Percentiles rank a stretch among this genome's conserved stretches.
Conservation (phyloP, 2,888 invertebrate genomes). For the Macrophya annulata region DNA sequence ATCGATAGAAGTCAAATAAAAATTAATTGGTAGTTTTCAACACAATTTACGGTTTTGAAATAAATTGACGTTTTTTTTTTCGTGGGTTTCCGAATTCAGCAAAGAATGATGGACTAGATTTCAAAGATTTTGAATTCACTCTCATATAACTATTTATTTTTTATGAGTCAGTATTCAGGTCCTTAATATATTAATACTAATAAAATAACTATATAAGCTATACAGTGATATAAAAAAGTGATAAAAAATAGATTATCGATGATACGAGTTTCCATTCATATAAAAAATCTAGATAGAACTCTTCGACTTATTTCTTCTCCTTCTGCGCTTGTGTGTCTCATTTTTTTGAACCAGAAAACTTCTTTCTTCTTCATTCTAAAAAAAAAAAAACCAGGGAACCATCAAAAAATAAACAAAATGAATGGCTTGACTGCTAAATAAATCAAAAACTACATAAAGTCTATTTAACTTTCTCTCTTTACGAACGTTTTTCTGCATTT, state of each 20-base stretch:
- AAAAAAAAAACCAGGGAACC: background rate
- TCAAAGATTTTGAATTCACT: slow-evolving; percentile 21
- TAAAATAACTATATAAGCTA: slow-evolving; percentile 41
- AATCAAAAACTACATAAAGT: background rate
- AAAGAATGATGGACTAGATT: background rate
- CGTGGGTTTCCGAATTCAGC: background rate
- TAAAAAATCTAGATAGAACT: background rate
- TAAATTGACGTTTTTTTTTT: background rate
- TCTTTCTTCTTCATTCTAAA: background rate
- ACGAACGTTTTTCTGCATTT: background rate
- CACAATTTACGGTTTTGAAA: background rate
- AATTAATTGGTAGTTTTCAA: background rate
- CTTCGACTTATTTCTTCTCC: slow-evolving; percentile 25
- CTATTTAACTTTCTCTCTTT: background rate
- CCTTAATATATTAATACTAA: slow-evolving; percentile 39
- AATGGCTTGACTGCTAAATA: background rate
- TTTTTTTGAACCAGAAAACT: background rate
- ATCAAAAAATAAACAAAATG: background rate
- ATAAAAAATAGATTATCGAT: slow-evolving; percentile 44
- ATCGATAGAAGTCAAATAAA: background rate
- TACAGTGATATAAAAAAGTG: slow-evolving; percentile 46
- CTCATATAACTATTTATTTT: slow-evolving; percentile 22
- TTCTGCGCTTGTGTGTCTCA: background rate
- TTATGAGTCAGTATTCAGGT: slow-evolving; percentile 16
- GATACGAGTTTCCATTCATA: background rate